phyloP scores from a whole-genome alignment of 2,797 vertebrate species.

The Enteromius argenteus region DNA sequence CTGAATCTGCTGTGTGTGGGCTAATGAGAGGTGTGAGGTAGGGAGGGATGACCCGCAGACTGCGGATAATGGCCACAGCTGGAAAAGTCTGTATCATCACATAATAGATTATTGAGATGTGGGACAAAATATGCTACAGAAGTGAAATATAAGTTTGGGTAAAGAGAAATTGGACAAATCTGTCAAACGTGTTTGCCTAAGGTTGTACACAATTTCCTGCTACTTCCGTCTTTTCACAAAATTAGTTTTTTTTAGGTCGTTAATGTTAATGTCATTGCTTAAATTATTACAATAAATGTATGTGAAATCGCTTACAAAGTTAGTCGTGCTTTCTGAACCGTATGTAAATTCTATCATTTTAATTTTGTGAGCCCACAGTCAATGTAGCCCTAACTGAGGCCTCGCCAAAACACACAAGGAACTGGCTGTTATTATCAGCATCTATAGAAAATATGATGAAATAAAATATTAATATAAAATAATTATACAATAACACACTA shows the following conservation, averaged over 20 bases:
- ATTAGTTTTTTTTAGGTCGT: not conserved
- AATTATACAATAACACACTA: not conserved
- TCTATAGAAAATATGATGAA: not conserved
- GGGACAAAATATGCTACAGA: not conserved
- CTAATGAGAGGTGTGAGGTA: constrained; percentile 42
- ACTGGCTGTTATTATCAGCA: not conserved
- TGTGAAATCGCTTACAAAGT: not conserved
- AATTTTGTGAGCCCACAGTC: not conserved
- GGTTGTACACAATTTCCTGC: not conserved
- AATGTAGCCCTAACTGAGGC: not conserved
- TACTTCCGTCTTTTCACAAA: not conserved
- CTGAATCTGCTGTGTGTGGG: constrained; percentile 33
- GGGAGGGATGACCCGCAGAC: constrained; percentile 48
- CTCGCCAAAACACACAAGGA: not conserved
- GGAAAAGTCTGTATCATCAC: not conserved
- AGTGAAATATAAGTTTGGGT: not conserved
- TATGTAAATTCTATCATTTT: not conserved
- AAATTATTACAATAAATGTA: not conserved
- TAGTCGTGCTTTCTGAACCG: not conserved
- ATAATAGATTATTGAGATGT: not conserved
- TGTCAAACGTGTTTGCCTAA: not conserved
- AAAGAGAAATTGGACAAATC: not conserved
- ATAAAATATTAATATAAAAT: not conserved
- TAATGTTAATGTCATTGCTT: not conserved
- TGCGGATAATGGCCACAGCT: constrained; percentile 50